Percentiles rank a stretch among this genome's conserved stretches.
These are phyloP conservation scores for Bombyx huttoni DNA, from an alignment of 2,888 invertebrate species.

Conservation along the genomic window DNA sequence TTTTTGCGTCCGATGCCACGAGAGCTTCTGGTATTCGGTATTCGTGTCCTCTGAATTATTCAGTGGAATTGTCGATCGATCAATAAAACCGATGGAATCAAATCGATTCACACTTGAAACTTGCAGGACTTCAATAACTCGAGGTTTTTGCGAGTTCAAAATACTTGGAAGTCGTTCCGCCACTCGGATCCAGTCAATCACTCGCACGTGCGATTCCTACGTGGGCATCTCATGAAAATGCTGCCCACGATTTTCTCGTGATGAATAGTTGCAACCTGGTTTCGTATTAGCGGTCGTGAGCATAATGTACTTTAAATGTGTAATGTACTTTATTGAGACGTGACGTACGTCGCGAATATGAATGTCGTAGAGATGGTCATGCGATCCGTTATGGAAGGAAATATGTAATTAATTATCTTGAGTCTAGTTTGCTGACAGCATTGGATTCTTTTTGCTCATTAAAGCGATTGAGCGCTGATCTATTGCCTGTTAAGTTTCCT, in stretches of 20 bases:
- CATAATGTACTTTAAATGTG: no score
- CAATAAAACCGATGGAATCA: slow-evolving; percentile 66
- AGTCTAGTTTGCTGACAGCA: slow-evolving; percentile 19
- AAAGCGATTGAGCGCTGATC: slow-evolving; percentile 5
- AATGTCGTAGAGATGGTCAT: slow-evolving; percentile 20
- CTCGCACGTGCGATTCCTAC: slow-evolving; percentile 35
- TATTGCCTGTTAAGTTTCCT: not conserved
- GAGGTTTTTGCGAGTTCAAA: slow-evolving; percentile 56
- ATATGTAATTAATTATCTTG: slow-evolving; percentile 26
- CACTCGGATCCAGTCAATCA: slow-evolving; percentile 54
- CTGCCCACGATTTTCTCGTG: slow-evolving; percentile 32
- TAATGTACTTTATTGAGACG: no score
- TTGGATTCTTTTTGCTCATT: slow-evolving; percentile 23
- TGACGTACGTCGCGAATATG: no score
- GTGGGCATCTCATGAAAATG: slow-evolving; percentile 36
- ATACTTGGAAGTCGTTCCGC: slow-evolving; percentile 60
- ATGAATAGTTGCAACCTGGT: slow-evolving; percentile 38
- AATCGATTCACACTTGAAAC: slow-evolving; percentile 69
- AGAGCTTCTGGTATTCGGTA: slow-evolving; percentile 54
- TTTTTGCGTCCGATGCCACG: slow-evolving; percentile 54
- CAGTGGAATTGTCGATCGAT: slow-evolving; percentile 66
- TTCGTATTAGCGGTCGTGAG: slow-evolving; percentile 20
- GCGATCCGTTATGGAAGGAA: slow-evolving; percentile 38
- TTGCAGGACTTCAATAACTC: slow-evolving; percentile 55
- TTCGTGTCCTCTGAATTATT: slow-evolving; percentile 68